Evolutionary conservation across 2,113 vertebrate species (phyloP).

Genomic region (Felis catus): F.catus_Fca126_mat1.0 CM031421.1:40359501-40360000

Average conservation of each 20-base stretch:
- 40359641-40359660: neutral
- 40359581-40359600: neutral
- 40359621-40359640: neutral
- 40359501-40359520: neutral
- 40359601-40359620: neutral
- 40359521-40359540: neutral
- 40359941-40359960: neutral
- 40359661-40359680: neutral
- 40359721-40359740: neutral
- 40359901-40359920: neutral
- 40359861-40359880: neutral
- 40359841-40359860: neutral
- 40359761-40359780: neutral
- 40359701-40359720: neutral
- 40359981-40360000: neutral
- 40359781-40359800: neutral
- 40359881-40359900: neutral
- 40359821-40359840: accelerated
- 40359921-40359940: neutral
- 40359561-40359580: neutral
- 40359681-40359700: neutral
- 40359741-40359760: neutral
- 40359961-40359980: neutral
- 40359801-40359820: neutral
- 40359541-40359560: neutral